Base-by-base conservation (phyloP, 2,888 invertebrate genomes). In the Anticlea derivata region DNA sequence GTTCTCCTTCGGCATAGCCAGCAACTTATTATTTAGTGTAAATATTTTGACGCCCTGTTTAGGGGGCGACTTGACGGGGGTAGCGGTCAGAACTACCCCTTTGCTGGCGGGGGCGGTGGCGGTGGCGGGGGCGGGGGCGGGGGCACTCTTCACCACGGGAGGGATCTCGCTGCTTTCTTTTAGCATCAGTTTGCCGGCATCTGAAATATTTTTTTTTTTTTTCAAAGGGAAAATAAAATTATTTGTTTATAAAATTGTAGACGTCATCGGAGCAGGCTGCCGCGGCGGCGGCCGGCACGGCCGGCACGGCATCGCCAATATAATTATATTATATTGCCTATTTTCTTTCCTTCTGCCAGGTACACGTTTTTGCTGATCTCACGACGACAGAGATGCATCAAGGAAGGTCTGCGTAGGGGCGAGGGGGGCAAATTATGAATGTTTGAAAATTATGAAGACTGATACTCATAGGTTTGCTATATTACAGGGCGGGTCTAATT, bases 231-330 rank as follows among this genome's bases (percentile, higher is more conserved):
- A n/a, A n/a, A n/a, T n/a, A n/a, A n/a, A n/a, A n/a, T n/a, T n/a
- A n/a, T n/a, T n/a, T n/a, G n/a, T n/a, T n/a, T n/a, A n/a, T n/a
- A n/a, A n/a, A n/a, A n/a, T 17, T 17, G 2, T 4, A 17, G 17
- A 17, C 17, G 4, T 17, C 17, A 3, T 17, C 17, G 2, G 17
- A 17, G 4, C 17, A 17, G 4, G 17, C 17, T 2, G 51, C 31
- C 38, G 90, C 90, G 11, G 86, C 80, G 27, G 77, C 95, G 58
- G 93, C 94, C 75, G 91, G 81, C 91, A 97, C 52, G 95, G 96
- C 76, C 93, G 94, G 63, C 96, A 97, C 83, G 97, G 97, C 56
- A 96, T 97, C 70, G 95, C 96, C n/a, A n/a, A n/a, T n/a, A n/a
- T n/a, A n/a, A n/a, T n/a, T n/a, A n/a, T n/a, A n/a, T n/a, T n/a